A percentile compares a stretch with the other conserved stretches of the same genome.
Conservation (phyloP, 2,113 vertebrate genomes). For the Xyliphius kryptos region DNA sequence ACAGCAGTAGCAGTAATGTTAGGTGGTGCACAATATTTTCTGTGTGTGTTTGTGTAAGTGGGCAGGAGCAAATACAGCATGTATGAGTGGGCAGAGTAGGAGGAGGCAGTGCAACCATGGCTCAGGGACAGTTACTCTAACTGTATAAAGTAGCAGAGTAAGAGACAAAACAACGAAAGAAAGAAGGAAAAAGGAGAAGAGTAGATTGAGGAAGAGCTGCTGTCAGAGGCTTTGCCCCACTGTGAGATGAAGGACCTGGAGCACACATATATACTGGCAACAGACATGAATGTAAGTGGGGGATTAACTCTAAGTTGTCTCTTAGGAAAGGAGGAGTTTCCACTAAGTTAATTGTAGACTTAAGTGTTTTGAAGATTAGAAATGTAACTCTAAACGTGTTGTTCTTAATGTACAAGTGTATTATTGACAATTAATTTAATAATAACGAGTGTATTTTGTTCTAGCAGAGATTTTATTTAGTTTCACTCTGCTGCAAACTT, state of each 20-base stretch:
- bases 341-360: neutral
- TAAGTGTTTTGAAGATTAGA: neutral
- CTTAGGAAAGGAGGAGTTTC: conserved; percentile 2
- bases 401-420: too few species aligned
- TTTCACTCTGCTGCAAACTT: neutral
- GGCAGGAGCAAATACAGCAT: too few species aligned
- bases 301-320: neutral
- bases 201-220: conserved; percentile 11
- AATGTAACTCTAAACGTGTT: neutral
- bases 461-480: neutral
- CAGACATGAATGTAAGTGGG: conserved; percentile 40
- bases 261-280: conserved; percentile 7
- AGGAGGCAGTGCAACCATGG: conserved; percentile 13
- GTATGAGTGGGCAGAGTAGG: conserved; percentile 17
- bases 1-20: conserved; percentile 9
- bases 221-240: conserved; percentile 16
- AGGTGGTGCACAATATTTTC: too few species aligned
- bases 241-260: conserved; percentile 21
- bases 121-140: conserved; percentile 34
- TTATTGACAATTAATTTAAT: too few species aligned
- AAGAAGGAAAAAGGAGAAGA: conserved; percentile 1
- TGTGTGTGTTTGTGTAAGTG: too few species aligned
- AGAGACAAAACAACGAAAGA: neutral
- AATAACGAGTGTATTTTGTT: conserved; percentile 7
- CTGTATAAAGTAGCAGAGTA: conserved; percentile 30